Percentiles rank a stretch among this genome's conserved stretches.
Conservation (phyloP, 2,797 vertebrate species). For the Spheniscus humboldti region DNA sequence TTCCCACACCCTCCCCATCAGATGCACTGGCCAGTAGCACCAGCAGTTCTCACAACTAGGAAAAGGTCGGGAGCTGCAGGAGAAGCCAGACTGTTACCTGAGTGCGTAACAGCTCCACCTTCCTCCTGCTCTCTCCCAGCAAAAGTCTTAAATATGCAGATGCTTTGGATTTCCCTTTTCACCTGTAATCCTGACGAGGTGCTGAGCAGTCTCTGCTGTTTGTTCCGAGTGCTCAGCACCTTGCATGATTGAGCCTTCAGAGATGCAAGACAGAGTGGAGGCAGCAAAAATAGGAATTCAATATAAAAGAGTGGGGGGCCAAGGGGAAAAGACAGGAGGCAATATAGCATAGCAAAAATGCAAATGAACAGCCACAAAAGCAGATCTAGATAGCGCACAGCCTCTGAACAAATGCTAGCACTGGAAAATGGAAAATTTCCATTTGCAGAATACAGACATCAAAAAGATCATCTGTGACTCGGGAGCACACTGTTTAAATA, state of each 20-base stretch:
- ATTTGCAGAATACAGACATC: conserved; percentile 50
- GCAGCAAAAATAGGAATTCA: conserved; percentile 29
- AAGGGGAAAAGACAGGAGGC: conserved; percentile 6
- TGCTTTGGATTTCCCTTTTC: neutral
- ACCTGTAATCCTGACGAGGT: neutral
- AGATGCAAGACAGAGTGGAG: neutral
- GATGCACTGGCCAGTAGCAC: neutral
- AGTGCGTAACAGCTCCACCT: neutral
- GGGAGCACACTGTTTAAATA: conserved; percentile 56
- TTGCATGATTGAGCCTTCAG: neutral
- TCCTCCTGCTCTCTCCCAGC: neutral
- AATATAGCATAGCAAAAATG: conserved; percentile 41
- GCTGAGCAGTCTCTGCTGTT: neutral
- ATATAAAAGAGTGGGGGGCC: conserved; percentile 13
- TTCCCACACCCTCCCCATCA: neutral
- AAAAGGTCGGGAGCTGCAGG: neutral
- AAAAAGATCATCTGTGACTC: conserved; percentile 54
- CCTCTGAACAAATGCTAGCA: conserved; percentile 47
- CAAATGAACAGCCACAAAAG: conserved; percentile 56
- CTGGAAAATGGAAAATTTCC: conserved; percentile 66
- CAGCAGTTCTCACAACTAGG: neutral
- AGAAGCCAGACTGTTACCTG: neutral
- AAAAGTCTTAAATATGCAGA: neutral
- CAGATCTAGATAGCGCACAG: conserved; percentile 53
- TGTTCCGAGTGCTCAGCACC: neutral